Evolutionary conservation across 2,888 invertebrate species (phyloP).

Genomic region (Drosophila anomelani): DNA sequence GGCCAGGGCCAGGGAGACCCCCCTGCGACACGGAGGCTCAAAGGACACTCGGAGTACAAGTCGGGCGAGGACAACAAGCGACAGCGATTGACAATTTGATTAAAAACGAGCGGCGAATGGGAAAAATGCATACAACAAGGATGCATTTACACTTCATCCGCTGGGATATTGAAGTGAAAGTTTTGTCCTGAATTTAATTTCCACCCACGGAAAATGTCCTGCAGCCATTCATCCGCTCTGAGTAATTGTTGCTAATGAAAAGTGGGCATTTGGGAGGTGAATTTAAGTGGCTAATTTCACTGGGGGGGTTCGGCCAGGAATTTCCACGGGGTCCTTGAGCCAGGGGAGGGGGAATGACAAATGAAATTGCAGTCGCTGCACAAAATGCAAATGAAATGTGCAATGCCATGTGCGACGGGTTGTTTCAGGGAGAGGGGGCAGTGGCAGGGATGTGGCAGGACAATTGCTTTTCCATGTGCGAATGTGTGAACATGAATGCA

Average conservation of each 20-base stretch:
- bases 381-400: conserved; percentile 79
- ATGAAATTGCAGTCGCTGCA: conserved; percentile 78
- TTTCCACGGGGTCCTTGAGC: conserved; percentile 24
- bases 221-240: conserved; percentile 67
- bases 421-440: conserved; percentile 12
- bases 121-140: conserved; percentile 36
- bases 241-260: conserved; percentile 81
- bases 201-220: conserved; percentile 26
- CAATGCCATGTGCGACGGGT: conserved; percentile 40
- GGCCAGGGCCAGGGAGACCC: conserved; percentile 16
- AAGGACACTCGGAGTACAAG: conserved; percentile 45
- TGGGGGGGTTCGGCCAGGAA: conserved; percentile 63
- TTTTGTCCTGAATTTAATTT: conserved; percentile 54
- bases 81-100: conserved; percentile 80
- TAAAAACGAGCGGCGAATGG: conserved; percentile 66
- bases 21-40: conserved; percentile 23
- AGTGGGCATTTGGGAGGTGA: conserved; percentile 37
- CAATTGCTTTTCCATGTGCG: conserved; percentile 56
- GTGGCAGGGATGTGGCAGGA: conserved; percentile 36
- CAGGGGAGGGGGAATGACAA: conserved; percentile 53
- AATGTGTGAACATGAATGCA: conserved; percentile 73
- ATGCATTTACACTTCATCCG: conserved; percentile 33
- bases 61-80: conserved; percentile 48
- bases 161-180: conserved; percentile 70
- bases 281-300: conserved; percentile 80